Conservation (phyloP, 2,888 invertebrate genomes). For the Lissonota sp. region DNA sequence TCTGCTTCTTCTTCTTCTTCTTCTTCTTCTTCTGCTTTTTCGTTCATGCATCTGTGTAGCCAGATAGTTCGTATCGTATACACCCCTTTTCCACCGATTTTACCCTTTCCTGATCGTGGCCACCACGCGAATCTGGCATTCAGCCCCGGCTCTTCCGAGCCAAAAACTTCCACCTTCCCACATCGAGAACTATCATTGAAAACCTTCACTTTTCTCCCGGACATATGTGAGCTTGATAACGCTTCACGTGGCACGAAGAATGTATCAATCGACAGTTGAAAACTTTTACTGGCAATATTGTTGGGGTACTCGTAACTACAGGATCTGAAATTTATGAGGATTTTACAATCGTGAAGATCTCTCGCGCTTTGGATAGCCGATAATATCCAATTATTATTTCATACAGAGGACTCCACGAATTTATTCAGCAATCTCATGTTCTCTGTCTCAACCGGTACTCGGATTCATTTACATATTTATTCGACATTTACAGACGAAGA, state of each 20-base stretch:
- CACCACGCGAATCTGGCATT: slow-evolving; percentile 27
- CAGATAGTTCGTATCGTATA: slow-evolving; percentile 18
- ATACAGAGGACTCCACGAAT: neutral
- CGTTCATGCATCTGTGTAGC: neutral
- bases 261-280: slow-evolving; percentile 29
- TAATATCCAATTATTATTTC: neutral
- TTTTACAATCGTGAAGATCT: too few species aligned
- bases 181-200: slow-evolving; percentile 49
- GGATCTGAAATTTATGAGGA: too few species aligned
- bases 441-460: too few species aligned
- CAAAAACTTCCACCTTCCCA: slow-evolving; percentile 52
- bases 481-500: too few species aligned
- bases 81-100: slow-evolving; percentile 22
- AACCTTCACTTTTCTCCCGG: slow-evolving; percentile 7
- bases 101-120: slow-evolving; percentile 22
- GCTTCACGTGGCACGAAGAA: neutral
- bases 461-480: too few species aligned
- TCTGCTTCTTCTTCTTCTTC: slow-evolving; percentile 16
- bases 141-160: slow-evolving; percentile 60
- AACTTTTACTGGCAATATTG: slow-evolving; percentile 6
- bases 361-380: too few species aligned
- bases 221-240: neutral
- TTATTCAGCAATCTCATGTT: neutral
- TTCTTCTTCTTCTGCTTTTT: slow-evolving; percentile 5
- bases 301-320: neutral